phyloP scores from a whole-genome alignment of 2,797 vertebrate genomes.

The Myotis planiceps region DNA sequence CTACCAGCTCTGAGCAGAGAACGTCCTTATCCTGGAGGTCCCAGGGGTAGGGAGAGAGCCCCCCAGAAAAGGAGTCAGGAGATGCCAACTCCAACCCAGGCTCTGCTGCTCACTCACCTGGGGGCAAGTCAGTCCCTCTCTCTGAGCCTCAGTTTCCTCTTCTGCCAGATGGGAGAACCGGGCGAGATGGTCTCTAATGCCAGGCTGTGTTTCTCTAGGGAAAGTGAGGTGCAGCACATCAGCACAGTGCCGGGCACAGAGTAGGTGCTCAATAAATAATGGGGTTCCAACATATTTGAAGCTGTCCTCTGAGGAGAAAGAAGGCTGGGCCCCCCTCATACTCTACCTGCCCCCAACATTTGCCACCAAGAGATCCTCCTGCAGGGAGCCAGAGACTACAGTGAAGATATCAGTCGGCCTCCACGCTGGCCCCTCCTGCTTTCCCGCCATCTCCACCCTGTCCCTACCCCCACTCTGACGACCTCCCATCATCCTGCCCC shows the following conservation, averaged over 20 bases:
- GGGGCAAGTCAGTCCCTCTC: not conserved
- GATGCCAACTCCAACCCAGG: not conserved
- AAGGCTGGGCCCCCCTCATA: not conserved
- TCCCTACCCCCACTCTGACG: not conserved
- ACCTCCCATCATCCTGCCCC: not conserved
- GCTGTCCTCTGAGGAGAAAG: not conserved
- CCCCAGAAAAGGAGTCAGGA: not conserved
- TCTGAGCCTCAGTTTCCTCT: not conserved
- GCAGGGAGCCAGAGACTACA: not conserved
- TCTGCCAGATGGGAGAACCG: not conserved
- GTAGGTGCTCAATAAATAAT: not conserved
- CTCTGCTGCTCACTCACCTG: not conserved
- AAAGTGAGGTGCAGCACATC: not conserved
- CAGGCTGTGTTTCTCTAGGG: not conserved
- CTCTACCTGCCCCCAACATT: not conserved
- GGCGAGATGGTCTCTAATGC: no score
- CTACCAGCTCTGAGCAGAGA: not conserved
- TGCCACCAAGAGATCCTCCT: not conserved
- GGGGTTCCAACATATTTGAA: not conserved
- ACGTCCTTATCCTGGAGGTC: not conserved
- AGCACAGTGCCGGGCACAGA: no score
- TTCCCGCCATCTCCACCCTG: not conserved
- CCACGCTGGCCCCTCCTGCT: not conserved
- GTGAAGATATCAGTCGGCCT: fast-evolving
- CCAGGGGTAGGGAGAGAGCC: not conserved